A percentile compares a stretch with the other conserved stretches of the same genome.
These are phyloP conservation scores for Cochlearius cochlearius DNA, from an alignment of 2,113 vertebrate species.

Conservation along the genomic window DNA sequence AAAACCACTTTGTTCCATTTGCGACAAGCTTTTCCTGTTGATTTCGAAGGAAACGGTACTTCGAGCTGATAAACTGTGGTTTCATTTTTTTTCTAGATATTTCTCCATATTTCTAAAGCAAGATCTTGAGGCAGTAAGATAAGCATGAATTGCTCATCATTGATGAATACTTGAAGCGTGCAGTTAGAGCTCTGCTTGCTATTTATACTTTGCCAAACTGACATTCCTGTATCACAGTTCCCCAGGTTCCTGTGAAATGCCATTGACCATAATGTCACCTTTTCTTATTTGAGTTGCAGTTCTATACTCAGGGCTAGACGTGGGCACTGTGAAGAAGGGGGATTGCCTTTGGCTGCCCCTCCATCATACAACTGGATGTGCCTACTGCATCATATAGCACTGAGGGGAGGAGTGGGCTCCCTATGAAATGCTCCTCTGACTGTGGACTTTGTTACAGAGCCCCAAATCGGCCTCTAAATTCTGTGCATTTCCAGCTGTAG, in stretches of 20 bases:
- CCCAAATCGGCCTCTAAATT: neutral
- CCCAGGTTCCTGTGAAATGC: neutral
- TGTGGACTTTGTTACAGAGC: neutral
- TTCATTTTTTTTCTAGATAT: neutral
- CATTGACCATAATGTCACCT: neutral
- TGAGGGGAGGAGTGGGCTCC: neutral
- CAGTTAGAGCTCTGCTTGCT: neutral
- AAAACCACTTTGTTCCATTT: neutral
- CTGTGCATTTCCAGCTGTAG: neutral
- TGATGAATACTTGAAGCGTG: neutral
- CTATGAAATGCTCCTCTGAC: neutral
- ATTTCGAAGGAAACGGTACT: neutral
- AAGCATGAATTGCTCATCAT: neutral
- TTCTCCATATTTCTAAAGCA: neutral
- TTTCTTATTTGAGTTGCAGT: neutral
- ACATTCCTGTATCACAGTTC: neutral
- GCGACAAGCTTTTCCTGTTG: neutral
- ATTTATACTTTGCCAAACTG: neutral
- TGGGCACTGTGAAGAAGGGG: neutral
- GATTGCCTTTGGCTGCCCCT: neutral
- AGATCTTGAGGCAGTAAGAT: neutral
- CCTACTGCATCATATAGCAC: neutral
- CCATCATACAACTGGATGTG: neutral
- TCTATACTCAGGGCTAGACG: fast-evolving
- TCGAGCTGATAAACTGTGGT: neutral